phyloP scores from a whole-genome alignment of 2,113 vertebrate species.

The Myiozetetes cayanensis region DNA sequence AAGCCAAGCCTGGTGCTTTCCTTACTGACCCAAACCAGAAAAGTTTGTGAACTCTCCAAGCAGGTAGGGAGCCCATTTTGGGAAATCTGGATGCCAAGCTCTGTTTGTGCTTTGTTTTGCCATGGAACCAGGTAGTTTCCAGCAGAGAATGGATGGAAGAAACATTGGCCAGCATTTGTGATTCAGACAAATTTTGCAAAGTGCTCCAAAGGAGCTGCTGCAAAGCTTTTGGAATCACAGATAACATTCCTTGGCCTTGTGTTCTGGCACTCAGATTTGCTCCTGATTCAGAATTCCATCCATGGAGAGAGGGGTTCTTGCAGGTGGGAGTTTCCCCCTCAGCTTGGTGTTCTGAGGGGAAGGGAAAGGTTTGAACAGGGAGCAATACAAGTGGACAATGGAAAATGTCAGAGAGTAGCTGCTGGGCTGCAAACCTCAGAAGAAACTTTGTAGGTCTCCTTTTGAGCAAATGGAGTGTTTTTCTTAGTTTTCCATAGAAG shows the following conservation, averaged over 20 bases:
- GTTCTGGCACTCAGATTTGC: not conserved
- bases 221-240: constrained; percentile 6
- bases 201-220: not conserved
- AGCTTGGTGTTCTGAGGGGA: not conserved
- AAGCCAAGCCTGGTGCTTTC: not conserved
- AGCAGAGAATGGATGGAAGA: not conserved
- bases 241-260: not conserved
- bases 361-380: not conserved
- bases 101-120: not conserved
- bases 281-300: not conserved
- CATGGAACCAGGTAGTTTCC: not conserved
- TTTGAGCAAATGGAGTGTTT: not conserved
- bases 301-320: not conserved
- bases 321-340: not conserved
- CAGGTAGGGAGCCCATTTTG: not conserved
- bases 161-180: not conserved
- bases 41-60: not conserved
- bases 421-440: not conserved
- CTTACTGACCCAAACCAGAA: not conserved
- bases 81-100: not conserved
- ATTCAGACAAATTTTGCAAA: not conserved
- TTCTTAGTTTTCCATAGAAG: not conserved
- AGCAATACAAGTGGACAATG: not conserved
- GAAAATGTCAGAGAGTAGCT: not conserved
- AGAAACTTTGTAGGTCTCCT: not conserved